These are phyloP conservation scores for Donacobius atricapilla DNA, from an alignment of 2,113 vertebrate species.

Conservation along the genomic window DNA sequence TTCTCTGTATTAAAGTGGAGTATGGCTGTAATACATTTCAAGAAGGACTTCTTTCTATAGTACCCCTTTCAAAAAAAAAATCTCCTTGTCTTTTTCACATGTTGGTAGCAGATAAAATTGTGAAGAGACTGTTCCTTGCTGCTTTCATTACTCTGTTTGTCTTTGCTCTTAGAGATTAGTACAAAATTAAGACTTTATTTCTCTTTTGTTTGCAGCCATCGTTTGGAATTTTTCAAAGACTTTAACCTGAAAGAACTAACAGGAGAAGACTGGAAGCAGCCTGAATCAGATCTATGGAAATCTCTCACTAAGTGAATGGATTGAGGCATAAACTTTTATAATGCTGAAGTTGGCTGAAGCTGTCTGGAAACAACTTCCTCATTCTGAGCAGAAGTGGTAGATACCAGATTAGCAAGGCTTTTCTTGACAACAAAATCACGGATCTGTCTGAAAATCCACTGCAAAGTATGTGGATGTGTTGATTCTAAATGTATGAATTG, in stretches of 20 bases:
- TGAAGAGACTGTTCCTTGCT: not conserved
- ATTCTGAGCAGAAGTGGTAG: not conserved
- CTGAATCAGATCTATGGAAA: conserved; percentile 69
- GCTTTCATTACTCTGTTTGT: not conserved
- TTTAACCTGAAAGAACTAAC: conserved; percentile 62
- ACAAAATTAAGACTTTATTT: not conserved
- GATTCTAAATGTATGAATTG: not conserved
- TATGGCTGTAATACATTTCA: not conserved
- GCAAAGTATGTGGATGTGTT: not conserved
- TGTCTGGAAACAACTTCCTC: not conserved
- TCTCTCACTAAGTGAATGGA: not conserved
- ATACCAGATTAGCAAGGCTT: not conserved
- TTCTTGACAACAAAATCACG: not conserved
- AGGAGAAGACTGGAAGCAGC: conserved; percentile 71
- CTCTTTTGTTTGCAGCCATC: conserved; percentile 64
- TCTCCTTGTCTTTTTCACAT: not conserved
- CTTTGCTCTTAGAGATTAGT: not conserved
- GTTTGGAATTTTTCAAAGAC: conserved; percentile 73
- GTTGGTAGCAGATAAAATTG: not conserved
- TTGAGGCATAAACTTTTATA: not conserved
- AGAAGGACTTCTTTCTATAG: not conserved
- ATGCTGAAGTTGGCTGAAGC: not conserved
- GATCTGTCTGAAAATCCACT: not conserved
- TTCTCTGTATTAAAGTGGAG: not conserved
- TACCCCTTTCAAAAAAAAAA: not conserved